Evolutionary conservation across 2,797 vertebrate genomes (phyloP).

Genomic region (Hydrolagus colliei): DNA sequence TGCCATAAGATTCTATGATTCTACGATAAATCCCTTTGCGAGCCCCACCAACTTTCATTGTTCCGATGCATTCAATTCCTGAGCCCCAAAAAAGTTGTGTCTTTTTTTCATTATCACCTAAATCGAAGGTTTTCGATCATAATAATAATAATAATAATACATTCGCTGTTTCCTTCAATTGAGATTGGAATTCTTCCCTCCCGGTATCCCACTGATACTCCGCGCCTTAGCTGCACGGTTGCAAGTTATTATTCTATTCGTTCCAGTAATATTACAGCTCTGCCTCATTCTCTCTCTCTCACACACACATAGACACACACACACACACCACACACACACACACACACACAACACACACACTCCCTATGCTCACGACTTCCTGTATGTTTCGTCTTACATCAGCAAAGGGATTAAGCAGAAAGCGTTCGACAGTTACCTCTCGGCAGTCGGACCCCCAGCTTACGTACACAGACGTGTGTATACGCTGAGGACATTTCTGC

Average conservation of each 20-base stretch:
- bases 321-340: background rate
- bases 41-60: too few relatives aligned
- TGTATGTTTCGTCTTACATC: slow-evolving; percentile 1
- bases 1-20: too few relatives aligned
- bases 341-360: too few relatives aligned
- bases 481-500: background rate
- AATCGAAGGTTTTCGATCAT: too few relatives aligned
- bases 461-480: too few relatives aligned
- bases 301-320: too few relatives aligned
- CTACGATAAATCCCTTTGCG: too few relatives aligned
- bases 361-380: background rate
- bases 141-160: too few relatives aligned
- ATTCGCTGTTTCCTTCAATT: background rate
- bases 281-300: background rate
- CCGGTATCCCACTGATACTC: background rate
- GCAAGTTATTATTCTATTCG: background rate
- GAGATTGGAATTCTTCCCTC: background rate
- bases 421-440: background rate
- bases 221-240: background rate
- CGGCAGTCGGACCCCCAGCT: background rate
- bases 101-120: too few relatives aligned
- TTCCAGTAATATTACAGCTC: background rate
- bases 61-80: too few relatives aligned
- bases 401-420: background rate
- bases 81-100: too few relatives aligned